A percentile compares a stretch with the other conserved stretches of the same genome.
Evolutionary conservation across 2,888 invertebrate species (phyloP).

Genomic region (Parnassius orleans): DNA sequence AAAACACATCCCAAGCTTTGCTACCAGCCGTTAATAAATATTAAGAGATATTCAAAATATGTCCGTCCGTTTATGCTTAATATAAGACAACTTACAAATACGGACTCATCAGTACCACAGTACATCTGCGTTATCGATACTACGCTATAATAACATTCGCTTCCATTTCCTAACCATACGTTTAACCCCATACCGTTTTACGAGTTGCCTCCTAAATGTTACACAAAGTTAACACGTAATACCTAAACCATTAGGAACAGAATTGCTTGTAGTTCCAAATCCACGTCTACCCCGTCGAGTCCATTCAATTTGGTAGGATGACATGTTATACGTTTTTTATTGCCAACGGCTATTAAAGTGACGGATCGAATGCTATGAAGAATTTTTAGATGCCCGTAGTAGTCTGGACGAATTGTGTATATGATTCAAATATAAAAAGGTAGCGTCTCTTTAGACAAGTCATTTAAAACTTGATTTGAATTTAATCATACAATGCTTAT

Average conservation of each 20-base stretch:
- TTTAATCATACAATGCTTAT: too few relatives aligned
- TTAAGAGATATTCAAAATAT: too few relatives aligned
- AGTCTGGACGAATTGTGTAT: neutral
- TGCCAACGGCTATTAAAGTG: constrained; percentile 66
- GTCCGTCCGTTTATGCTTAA: too few relatives aligned
- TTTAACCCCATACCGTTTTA: constrained; percentile 57
- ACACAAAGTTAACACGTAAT: constrained; percentile 42
- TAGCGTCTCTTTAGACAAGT: too few relatives aligned
- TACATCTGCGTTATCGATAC: constrained; percentile 29
- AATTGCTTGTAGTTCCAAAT: constrained; percentile 28
- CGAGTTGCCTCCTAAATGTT: constrained; percentile 32
- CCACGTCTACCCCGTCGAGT: constrained; percentile 46
- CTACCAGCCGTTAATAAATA: too few relatives aligned
- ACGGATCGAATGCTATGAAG: constrained; percentile 58
- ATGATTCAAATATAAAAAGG: too few relatives aligned
- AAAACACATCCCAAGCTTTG: too few relatives aligned
- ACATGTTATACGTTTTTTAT: constrained; percentile 76
- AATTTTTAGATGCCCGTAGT: constrained; percentile 42
- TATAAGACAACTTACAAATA: neutral
- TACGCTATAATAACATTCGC: constrained; percentile 34
- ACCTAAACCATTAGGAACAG: constrained; percentile 34
- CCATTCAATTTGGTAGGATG: constrained; percentile 68
- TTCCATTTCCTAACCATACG: constrained; percentile 36
- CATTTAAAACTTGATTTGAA: too few relatives aligned
- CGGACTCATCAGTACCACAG: constrained; percentile 7